A percentile compares a stretch with the other conserved stretches of the same genome.
These are phyloP conservation scores for Drosophila borealis DNA, from an alignment of 2,888 invertebrate genomes.

Conservation along the genomic window DNA sequence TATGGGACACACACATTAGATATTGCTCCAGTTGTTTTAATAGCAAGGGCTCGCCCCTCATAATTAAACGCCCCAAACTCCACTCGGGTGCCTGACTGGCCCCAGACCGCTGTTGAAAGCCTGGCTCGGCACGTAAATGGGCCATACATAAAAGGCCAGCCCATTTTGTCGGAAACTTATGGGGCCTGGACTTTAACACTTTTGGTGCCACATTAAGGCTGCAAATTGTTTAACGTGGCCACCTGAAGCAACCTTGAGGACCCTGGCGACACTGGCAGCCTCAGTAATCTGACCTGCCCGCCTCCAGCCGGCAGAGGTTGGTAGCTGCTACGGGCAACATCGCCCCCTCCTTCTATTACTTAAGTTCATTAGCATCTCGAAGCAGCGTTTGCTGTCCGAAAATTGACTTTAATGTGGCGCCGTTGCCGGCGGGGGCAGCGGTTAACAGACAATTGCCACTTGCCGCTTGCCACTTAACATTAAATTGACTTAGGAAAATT, in stretches of 20 bases:
- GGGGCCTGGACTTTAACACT: constrained; percentile 76
- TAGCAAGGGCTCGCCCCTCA: constrained; percentile 69
- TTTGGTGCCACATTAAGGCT: constrained; percentile 75
- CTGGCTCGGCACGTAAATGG: constrained; percentile 64
- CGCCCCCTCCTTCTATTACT: constrained; percentile 52
- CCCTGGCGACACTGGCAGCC: constrained; percentile 20
- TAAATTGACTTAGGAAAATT: constrained; percentile 41
- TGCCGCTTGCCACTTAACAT: constrained; percentile 27
- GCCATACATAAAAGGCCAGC: constrained; percentile 66
- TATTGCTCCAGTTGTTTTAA: constrained; percentile 71
- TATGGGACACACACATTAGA: constrained; percentile 55
- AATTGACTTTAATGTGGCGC: constrained; percentile 48
- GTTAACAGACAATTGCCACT: constrained; percentile 33
- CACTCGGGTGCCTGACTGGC: constrained; percentile 1
- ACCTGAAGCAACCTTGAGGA: constrained; percentile 24
- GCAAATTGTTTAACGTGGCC: constrained; percentile 77
- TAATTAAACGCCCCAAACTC: constrained; percentile 59
- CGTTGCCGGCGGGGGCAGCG: constrained; percentile 2
- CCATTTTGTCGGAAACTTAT: constrained; percentile 70
- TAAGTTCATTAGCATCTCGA: constrained; percentile 75
- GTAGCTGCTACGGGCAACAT: constrained; percentile 2
- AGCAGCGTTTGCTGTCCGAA: constrained; percentile 44
- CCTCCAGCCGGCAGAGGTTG: neutral
- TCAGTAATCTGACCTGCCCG: constrained; percentile 24
- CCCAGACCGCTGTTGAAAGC: constrained; percentile 48